Evolutionary conservation across 37 sponge, comb jelly and placozoan species (phyloP).

Genomic region (Ianthella basta): DNA sequence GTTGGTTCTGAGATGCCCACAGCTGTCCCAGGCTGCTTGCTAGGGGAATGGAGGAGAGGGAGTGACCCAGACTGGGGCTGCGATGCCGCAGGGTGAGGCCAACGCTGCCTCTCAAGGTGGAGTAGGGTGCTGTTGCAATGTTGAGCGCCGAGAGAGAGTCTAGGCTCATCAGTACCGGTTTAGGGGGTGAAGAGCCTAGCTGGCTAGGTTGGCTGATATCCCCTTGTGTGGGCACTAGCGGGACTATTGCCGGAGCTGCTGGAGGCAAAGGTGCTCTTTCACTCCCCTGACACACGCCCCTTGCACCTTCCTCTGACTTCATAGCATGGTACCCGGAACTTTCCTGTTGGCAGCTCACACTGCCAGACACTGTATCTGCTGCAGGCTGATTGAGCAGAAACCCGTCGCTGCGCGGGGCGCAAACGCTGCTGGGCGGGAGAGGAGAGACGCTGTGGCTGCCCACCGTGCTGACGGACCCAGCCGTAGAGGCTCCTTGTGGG

Average conservation of each 20-base stretch:
- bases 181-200: background rate
- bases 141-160: constrained; percentile 20
- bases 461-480: background rate
- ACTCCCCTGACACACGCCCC: no score
- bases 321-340: background rate
- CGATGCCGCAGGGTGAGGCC: background rate
- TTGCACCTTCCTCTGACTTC: constrained; percentile 4
- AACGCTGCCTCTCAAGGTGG: constrained; percentile 17
- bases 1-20: constrained; percentile 57
- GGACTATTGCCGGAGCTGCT: constrained; percentile 34
- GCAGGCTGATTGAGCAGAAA: background rate
- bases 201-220: background rate
- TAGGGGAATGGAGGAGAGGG: constrained; percentile 67
- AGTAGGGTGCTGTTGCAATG: background rate
- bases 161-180: constrained; percentile 16
- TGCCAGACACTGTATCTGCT: background rate
- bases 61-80: constrained; percentile 59
- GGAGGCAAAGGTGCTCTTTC: background rate
- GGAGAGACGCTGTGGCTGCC: background rate
- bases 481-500: background rate
- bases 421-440: background rate
- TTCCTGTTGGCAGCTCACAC: background rate
- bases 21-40: constrained; percentile 81
- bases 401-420: background rate
- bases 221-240: background rate